Evolutionary conservation across 1,140 invertebrate genomes (phyloP).

Genomic region (Trinorchestia longiramus): DNA sequence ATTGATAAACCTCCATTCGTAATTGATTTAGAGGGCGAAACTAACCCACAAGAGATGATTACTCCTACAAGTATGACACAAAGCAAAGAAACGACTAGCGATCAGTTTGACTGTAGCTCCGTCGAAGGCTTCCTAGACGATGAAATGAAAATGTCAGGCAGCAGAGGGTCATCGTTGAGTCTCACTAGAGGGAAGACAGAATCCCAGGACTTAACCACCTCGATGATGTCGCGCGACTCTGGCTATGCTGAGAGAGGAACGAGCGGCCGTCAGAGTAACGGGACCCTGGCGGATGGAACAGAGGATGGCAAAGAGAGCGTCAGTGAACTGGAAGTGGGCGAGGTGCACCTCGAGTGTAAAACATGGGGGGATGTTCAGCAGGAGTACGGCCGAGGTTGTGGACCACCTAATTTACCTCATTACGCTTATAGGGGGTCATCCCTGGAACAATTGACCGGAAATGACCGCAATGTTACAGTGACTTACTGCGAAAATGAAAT

Average conservation of each 20-base stretch:
- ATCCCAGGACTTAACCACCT: conserved; percentile 63
- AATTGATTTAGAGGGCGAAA: conserved; percentile 28
- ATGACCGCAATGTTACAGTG: conserved; percentile 59
- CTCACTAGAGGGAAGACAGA: conserved; percentile 60
- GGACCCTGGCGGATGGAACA: conserved; percentile 63
- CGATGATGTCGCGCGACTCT: conserved; percentile 66
- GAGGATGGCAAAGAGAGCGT: conserved; percentile 67
- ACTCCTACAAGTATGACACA: conserved; percentile 37
- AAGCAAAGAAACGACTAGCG: conserved; percentile 36
- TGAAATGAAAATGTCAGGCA: conserved; percentile 55
- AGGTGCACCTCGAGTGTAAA: conserved; percentile 61
- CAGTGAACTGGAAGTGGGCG: conserved; percentile 64
- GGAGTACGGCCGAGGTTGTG: conserved; percentile 67
- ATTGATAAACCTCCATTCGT: conserved; percentile 46
- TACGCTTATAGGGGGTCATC: conserved; percentile 66
- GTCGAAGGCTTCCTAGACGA: conserved; percentile 58
- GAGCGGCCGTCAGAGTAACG: conserved; percentile 10
- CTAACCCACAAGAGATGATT: conserved; percentile 4
- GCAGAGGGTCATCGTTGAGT: conserved; percentile 58
- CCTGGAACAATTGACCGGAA: conserved; percentile 59
- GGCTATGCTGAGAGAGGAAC: conserved; percentile 59
- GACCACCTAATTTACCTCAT: conserved; percentile 66
- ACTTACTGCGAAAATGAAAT: conserved; percentile 59
- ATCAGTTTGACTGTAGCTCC: conserved; percentile 50
- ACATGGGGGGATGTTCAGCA: conserved; percentile 67